Conservation (phyloP, 2,888 invertebrate species). For the Holacanthella duospinosa region DNA sequence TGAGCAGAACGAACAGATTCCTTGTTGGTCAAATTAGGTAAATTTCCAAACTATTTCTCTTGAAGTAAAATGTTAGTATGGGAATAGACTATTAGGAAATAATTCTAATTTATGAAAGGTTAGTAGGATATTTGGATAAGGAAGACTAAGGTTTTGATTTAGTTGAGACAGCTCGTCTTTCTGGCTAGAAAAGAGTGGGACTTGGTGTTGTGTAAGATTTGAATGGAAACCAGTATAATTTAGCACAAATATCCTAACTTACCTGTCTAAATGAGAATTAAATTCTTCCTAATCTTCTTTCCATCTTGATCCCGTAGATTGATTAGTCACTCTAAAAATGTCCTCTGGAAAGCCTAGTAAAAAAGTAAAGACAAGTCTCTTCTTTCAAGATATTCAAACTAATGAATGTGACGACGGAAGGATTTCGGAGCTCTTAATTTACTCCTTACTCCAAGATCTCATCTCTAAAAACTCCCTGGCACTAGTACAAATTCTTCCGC, state of each 20-base stretch:
- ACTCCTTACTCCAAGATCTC: background rate
- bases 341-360: no score
- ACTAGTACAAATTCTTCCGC: background rate
- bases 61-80: background rate
- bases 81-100: background rate
- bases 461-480: background rate
- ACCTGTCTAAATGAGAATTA: background rate
- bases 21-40: background rate
- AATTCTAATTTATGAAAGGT: background rate
- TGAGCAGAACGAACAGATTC: no score
- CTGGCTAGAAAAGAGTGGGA: background rate
- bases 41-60: background rate
- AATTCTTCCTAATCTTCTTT: background rate
- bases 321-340: background rate
- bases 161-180: background rate
- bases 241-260: background rate
- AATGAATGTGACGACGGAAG: conserved; percentile 5
- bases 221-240: background rate
- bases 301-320: background rate
- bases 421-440: background rate
- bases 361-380: no score
- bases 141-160: background rate
- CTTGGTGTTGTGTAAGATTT: no score
- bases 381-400: background rate
- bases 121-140: background rate